Evolutionary conservation across 1,140 invertebrate genomes (phyloP).

Genomic region (Sitobion miscanthi): DNA sequence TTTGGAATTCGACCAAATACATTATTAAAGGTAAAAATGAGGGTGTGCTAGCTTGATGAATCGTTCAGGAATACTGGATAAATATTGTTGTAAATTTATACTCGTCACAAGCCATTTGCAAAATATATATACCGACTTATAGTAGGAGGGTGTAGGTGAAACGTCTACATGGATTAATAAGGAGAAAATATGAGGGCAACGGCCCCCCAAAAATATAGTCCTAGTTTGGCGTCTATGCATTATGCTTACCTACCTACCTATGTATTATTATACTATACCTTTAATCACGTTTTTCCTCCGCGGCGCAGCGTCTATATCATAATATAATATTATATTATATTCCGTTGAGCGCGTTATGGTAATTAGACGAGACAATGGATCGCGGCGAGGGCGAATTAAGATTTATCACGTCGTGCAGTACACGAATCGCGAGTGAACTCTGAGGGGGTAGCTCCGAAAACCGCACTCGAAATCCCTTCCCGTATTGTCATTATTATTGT

Average conservation of each 20-base stretch:
- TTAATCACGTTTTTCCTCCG: neutral
- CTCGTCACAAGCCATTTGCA: too few species aligned
- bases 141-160: too few species aligned
- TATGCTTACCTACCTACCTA: neutral
- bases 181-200: too few species aligned
- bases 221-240: too few species aligned
- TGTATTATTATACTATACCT: neutral
- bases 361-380: constrained; percentile 4
- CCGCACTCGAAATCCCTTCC: neutral
- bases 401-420: neutral
- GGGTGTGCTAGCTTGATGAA: too few species aligned
- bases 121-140: too few species aligned
- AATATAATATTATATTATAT: neutral
- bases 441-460: neutral
- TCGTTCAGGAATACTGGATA: too few species aligned
- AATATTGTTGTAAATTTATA: too few species aligned
- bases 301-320: neutral
- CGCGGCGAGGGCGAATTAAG: neutral
- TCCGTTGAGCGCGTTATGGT: neutral
- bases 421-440: neutral
- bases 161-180: too few species aligned
- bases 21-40: too few species aligned
- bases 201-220: too few species aligned
- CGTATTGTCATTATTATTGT: neutral
- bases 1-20: too few species aligned